Base-by-base conservation (phyloP, 2,797 vertebrate species). In the Diplodus sargus region DNA sequence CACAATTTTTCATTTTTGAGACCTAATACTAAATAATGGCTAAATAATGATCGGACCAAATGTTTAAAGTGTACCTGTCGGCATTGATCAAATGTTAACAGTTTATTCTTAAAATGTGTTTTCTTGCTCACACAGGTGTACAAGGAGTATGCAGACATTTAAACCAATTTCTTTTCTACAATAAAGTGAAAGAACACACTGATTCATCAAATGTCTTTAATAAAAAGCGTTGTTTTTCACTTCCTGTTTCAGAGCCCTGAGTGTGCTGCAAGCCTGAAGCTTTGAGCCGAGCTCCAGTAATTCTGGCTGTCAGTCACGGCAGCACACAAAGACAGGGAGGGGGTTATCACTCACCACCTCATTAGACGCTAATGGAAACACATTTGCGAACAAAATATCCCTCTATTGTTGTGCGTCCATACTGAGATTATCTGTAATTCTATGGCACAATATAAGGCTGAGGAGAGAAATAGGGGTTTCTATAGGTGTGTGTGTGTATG, bases 311-410 rank as follows among this genome's bases (percentile, higher is more conserved):
- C 62, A 62, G 67, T 45, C 6, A 5, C 75, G 71, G 81, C 54
- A 22, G 76, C 61, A 67, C 70, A 89, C 78, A 81, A 74, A 77
- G 77, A 84, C 51, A 23, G 51, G 28, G 56, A 57, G 70, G 51
- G 25, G 62, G 70, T 42, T 15, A 60, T 82, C 77, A 74, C 17
- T 91, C 82, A 88, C n/a, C 86, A 77, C 67, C 76, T 85, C 77
- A 5, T 88, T 86, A 87, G 56, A 70, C 45, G 70, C 67, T 74
- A 86, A 82, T 74, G 71, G 58, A 83, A 87, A 79, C 73, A 81
- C 53, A 64, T 72, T 80, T 88, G 45, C 13, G 23, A 28, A 45
- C 67, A 25, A 61, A 28, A 69, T 47, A 64, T 52, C 60, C 61
- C 54, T 45, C 70, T 53, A 64, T 76, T 82, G 57, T 78, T 82